Evolutionary conservation across 2,797 vertebrate genomes (phyloP).

Genomic region (Etheostoma perlongum): DNA sequence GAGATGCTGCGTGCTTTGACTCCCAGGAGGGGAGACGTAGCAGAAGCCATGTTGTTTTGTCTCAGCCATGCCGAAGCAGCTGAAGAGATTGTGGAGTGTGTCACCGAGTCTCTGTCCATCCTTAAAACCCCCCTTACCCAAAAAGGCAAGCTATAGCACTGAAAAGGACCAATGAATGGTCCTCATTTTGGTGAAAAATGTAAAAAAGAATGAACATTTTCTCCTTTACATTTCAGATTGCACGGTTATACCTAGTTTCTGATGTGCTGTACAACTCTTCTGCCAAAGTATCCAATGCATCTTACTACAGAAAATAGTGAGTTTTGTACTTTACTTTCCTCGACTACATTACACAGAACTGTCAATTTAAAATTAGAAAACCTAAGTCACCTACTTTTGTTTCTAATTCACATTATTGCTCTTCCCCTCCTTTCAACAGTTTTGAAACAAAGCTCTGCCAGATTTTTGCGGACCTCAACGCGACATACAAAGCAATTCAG

Average conservation of each 20-base stretch:
- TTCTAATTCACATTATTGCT: background rate
- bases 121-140: slow-evolving; percentile 98
- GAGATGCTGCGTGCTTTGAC: slow-evolving; percentile 94
- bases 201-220: background rate
- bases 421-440: slow-evolving; percentile 76
- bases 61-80: slow-evolving; percentile 96
- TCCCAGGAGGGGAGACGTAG: slow-evolving; percentile 94
- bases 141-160: slow-evolving; percentile 86
- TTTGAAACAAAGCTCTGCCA: slow-evolving; percentile 98
- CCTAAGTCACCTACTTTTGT: background rate
- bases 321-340: slow-evolving; percentile 72
- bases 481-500: slow-evolving; percentile 98
- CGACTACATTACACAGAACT: too few species aligned
- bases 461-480: slow-evolving; percentile 97
- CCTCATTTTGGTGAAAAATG: background rate
- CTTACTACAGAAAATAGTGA: slow-evolving; percentile 99
- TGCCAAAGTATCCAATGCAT: slow-evolving; percentile 98
- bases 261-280: slow-evolving; percentile 99
- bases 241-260: slow-evolving; percentile 97
- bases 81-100: slow-evolving; percentile 98
- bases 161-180: background rate
- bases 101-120: slow-evolving; percentile 96
- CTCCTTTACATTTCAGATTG: slow-evolving; percentile 87
- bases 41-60: slow-evolving; percentile 98
- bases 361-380: background rate